These are phyloP conservation scores for Meleagris gallopavo DNA, from an alignment of 2,113 vertebrate species.

Conservation along the genomic window DNA sequence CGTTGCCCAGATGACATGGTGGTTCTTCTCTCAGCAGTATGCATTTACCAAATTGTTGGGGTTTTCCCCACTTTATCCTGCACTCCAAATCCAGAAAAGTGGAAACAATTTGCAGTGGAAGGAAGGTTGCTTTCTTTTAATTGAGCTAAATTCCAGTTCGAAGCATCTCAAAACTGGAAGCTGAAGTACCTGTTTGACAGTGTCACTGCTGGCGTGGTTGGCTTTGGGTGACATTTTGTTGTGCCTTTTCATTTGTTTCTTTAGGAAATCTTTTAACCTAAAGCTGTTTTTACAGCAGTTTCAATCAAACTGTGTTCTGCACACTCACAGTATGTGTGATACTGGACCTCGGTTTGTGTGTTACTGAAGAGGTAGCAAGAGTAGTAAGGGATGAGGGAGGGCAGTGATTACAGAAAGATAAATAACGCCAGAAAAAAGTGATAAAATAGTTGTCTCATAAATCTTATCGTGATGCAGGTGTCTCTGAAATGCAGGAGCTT, in stretches of 20 bases:
- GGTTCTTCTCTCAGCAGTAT: neutral
- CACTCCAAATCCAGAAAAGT: neutral
- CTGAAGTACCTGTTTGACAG: neutral
- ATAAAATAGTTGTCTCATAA: neutral
- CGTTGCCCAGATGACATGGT: neutral
- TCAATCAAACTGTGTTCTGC: neutral
- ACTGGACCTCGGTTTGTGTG: neutral
- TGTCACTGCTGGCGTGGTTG: neutral
- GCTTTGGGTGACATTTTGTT: neutral
- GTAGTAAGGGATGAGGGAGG: neutral
- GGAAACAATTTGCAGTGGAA: neutral
- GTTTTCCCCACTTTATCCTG: neutral
- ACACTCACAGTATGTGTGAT: neutral
- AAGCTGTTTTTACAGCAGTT: neutral
- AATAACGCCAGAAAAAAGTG: neutral
- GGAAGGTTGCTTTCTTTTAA: neutral
- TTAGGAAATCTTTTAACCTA: neutral
- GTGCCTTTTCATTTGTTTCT: neutral
- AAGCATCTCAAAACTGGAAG: neutral
- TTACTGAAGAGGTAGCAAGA: fast-evolving
- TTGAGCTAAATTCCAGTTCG: neutral
- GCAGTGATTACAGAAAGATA: neutral
- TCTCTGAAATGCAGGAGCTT: neutral
- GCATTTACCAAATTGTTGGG: neutral
- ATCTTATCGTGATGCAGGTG: neutral